A percentile compares a stretch with the other conserved stretches of the same genome.
These are phyloP conservation scores for Papilio glaucus DNA, from an alignment of 1,140 invertebrate species.

Conservation along the genomic window DNA sequence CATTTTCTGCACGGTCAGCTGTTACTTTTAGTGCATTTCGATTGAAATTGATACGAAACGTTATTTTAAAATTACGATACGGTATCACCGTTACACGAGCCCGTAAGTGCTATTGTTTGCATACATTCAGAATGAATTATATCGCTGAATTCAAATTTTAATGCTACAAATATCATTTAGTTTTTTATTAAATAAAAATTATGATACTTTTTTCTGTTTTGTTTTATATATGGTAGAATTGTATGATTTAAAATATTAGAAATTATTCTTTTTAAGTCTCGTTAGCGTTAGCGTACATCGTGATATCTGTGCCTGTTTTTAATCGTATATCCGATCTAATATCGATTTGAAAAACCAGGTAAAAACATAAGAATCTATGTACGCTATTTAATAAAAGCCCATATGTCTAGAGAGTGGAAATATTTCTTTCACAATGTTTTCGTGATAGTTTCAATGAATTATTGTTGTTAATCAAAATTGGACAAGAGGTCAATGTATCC, in stretches of 20 bases:
- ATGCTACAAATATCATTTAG: not conserved
- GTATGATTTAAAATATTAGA: too few species aligned
- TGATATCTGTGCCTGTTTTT: too few species aligned
- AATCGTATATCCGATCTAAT: too few species aligned
- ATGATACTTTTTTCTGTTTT: too few species aligned
- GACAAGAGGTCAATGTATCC: conserved; percentile 50
- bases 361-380: too few species aligned
- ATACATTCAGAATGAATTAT: conserved; percentile 30
- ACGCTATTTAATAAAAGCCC: too few species aligned
- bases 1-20: not conserved
- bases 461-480: conserved; percentile 15
- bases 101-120: conserved; percentile 29
- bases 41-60: conserved; percentile 30
- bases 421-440: not conserved
- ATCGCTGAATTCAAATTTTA: conserved; percentile 10
- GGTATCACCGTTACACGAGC: conserved; percentile 37
- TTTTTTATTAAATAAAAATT: too few species aligned
- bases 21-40: conserved; percentile 34
- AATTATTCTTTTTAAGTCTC: too few species aligned
- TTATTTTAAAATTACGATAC: conserved; percentile 31
- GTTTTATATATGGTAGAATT: too few species aligned
- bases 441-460: not conserved
- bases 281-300: too few species aligned
- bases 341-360: too few species aligned
- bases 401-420: too few species aligned